Percentiles rank a stretch among this genome's conserved stretches.
Evolutionary conservation across 2,113 vertebrate genomes (phyloP).

Genomic region (Ctenodactylus gundi): DNA sequence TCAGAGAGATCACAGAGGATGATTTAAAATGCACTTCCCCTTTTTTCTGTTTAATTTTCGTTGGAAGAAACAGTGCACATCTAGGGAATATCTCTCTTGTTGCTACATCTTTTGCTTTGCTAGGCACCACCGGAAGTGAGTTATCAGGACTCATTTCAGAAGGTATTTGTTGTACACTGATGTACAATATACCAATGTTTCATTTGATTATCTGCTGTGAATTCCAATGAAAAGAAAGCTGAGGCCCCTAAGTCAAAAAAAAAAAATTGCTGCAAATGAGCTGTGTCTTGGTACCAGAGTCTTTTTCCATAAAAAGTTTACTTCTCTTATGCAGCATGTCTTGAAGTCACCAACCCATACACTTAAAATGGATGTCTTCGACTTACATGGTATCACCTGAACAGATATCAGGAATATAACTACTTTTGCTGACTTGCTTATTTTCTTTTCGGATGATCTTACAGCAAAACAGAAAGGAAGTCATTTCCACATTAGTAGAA

Average conservation of each 20-base stretch:
- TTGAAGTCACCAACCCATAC: neutral
- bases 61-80: neutral
- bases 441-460: neutral
- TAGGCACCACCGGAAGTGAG: neutral
- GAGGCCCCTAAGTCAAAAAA: neutral
- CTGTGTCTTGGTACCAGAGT: neutral
- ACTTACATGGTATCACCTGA: neutral
- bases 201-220: neutral
- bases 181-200: neutral
- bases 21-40: neutral
- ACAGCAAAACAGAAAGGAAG: neutral
- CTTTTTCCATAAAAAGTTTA: neutral
- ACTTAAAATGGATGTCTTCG: neutral
- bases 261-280: neutral
- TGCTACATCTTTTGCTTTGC: neutral
- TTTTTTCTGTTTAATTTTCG: neutral
- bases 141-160: neutral
- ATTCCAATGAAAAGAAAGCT: constrained; percentile 26
- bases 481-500: neutral
- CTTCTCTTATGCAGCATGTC: neutral
- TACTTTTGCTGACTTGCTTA: neutral
- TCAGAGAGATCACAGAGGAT: neutral
- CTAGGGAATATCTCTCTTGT: neutral
- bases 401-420: neutral
- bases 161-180: neutral